Evolutionary conservation across 2,888 invertebrate genomes (phyloP), one percentile per base, ranked within the genome.

Genomic region (Agrochola macilenta): DNA sequence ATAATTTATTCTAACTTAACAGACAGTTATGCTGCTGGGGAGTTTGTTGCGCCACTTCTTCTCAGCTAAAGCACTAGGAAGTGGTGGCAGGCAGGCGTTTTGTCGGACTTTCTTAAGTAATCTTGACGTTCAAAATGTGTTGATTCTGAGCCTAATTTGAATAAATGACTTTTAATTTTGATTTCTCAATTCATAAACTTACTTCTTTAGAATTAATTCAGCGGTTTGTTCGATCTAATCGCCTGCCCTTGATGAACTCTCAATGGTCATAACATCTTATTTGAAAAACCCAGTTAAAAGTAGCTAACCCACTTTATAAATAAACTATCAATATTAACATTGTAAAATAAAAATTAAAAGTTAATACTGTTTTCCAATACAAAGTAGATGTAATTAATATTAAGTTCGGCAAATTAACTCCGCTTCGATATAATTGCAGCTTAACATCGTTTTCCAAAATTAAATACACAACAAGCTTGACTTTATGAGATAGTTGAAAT

Each of bases 281-380:
- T 35, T 39, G 39, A 39, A 43, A 43, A 43, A 43, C 43, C 43
- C 39, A 35, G 35, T 35, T 35, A 9, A 43, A 43, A 43, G 43
- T 43, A 43, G 43, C 2, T 46, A 46, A 23, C 26, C 12, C 14
- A 61, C 2, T 30, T 39, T 63, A 17, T 11, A 26, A 52, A 69
- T 26, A 1, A 52, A 54, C 4, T 9, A 39, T 20, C 7, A 43
- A 23, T 26, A 23, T 8, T 9, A 35, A 46, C 46, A 78, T 9
- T 46, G 35, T 54, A 17, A 23, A 78, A 69, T 54, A 78, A 54
- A 39, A 9, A 79, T 70, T 30, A 63, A 70, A 79, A 49, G 17
- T 49, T 43, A 30, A 35, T 26, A 63, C 46, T n/a, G 54, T 79
- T 78, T 79, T 63, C 61, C 70, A 26, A 63, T 79, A 79, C 54